These are phyloP conservation scores for Trochalopteron elliotii DNA, from an alignment of 2,113 vertebrate species.

Conservation along the genomic window DNA sequence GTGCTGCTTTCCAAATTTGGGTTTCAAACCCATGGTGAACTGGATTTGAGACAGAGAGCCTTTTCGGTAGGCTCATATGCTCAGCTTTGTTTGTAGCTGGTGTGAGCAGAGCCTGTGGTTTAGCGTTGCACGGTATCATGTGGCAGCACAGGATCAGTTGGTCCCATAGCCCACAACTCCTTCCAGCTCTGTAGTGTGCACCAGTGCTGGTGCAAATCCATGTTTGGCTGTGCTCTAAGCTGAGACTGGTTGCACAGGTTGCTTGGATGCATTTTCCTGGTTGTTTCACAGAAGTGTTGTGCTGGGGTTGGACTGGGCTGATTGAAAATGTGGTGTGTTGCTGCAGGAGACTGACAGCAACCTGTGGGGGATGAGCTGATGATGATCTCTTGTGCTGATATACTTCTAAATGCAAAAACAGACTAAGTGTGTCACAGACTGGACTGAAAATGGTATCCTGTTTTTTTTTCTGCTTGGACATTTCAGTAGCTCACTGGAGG, in stretches of 20 bases:
- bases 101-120: neutral
- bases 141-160: neutral
- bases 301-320: neutral
- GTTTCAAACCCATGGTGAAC: neutral
- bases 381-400: neutral
- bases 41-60: neutral
- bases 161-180: accelerated
- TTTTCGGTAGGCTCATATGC: accelerated
- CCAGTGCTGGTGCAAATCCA: accelerated
- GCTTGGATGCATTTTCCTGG: accelerated
- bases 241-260: neutral
- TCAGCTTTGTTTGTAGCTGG: neutral
- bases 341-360: neutral
- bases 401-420: neutral
- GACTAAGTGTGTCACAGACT: neutral
- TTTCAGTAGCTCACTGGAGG: neutral
- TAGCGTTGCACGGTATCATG: accelerated
- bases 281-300: accelerated
- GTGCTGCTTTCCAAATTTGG: neutral
- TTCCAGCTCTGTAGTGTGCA: accelerated
- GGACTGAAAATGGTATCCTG: neutral
- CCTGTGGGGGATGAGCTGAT: accelerated
- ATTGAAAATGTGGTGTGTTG: accelerated
- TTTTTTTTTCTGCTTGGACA: neutral
- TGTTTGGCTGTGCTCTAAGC: neutral